Evolutionary conservation across 2,888 invertebrate species (phyloP).

Genomic region (Brenthis daphne): DNA sequence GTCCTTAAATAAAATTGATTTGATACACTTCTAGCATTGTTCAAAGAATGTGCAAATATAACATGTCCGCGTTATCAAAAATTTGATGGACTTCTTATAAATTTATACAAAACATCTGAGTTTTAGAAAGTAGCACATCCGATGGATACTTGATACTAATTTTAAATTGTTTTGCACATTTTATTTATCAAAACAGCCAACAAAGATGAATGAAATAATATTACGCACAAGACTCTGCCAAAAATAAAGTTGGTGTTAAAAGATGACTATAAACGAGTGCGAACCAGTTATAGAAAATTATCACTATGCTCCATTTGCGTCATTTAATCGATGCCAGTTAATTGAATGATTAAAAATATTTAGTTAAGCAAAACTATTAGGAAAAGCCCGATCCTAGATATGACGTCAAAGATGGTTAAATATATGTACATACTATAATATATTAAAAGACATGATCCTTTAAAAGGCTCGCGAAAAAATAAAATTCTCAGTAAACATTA

Average conservation of each 20-base stretch:
- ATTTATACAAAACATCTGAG: neutral
- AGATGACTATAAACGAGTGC: constrained; percentile 25
- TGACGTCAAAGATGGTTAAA: neutral
- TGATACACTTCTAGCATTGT: no score
- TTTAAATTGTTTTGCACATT: constrained; percentile 14
- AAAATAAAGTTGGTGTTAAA: constrained; percentile 30
- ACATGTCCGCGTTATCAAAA: no score
- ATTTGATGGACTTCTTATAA: no score
- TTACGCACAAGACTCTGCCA: constrained; percentile 25
- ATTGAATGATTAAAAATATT: constrained; percentile 6
- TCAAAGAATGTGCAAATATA: no score
- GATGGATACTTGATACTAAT: neutral
- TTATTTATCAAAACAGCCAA: constrained; percentile 9
- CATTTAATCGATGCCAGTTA: constrained; percentile 8
- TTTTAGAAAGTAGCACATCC: constrained; percentile 2
- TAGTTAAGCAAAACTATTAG: constrained; percentile 1
- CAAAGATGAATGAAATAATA: constrained; percentile 25
- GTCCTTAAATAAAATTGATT: no score
- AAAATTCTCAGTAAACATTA: no score
- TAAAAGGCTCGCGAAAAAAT: no score
- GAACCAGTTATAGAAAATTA: constrained; percentile 29
- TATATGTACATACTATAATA: no score
- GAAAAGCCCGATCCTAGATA: neutral
- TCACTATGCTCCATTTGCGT: constrained; percentile 27
- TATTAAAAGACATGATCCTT: no score